Percentiles rank a stretch among this genome's conserved stretches.
Evolutionary conservation across 2,113 vertebrate genomes (phyloP).

Genomic region (Thalassoma bifasciatum): DNA sequence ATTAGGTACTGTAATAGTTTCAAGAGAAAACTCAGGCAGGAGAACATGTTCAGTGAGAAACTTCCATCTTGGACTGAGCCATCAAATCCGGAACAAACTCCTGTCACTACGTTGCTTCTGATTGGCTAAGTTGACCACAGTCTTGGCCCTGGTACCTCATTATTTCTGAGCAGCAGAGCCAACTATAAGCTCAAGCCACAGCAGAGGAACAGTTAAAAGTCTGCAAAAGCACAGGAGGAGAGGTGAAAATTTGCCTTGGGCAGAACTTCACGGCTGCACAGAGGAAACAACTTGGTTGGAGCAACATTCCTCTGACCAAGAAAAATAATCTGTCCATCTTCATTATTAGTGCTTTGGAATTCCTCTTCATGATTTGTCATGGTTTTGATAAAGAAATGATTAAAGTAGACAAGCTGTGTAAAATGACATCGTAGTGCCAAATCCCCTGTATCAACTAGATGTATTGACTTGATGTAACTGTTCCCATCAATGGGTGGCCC

Average conservation of each 20-base stretch:
- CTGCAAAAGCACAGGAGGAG: slow-evolving; percentile 29
- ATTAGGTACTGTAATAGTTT: slow-evolving; percentile 3
- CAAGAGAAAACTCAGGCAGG: background rate
- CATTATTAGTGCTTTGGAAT: slow-evolving; percentile 6
- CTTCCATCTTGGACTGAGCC: slow-evolving; percentile 18
- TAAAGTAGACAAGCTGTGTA: slow-evolving; percentile 4
- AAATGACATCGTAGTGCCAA: slow-evolving; percentile 22
- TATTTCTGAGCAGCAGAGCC: slow-evolving; percentile 48
- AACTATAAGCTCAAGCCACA: background rate
- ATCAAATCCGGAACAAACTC: slow-evolving; percentile 8
- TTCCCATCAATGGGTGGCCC: background rate
- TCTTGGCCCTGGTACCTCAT: slow-evolving; percentile 47
- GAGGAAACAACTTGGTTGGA: background rate
- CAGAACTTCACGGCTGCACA: slow-evolving; percentile 8
- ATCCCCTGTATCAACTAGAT: background rate
- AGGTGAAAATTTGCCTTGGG: slow-evolving; percentile 37
- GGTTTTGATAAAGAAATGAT: slow-evolving; percentile 17
- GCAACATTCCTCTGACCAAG: slow-evolving; percentile 28
- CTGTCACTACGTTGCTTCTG: slow-evolving; percentile 37
- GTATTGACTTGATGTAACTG: background rate
- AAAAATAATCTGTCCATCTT: slow-evolving; percentile 29
- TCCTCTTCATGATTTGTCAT: slow-evolving; percentile 25
- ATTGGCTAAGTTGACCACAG: slow-evolving; percentile 28
- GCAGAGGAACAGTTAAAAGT: slow-evolving; percentile 47
- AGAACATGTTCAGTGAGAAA: slow-evolving; percentile 6